These are phyloP conservation scores for Clusia tigrina DNA, from an alignment of 2,888 invertebrate genomes.

Conservation along the genomic window DNA sequence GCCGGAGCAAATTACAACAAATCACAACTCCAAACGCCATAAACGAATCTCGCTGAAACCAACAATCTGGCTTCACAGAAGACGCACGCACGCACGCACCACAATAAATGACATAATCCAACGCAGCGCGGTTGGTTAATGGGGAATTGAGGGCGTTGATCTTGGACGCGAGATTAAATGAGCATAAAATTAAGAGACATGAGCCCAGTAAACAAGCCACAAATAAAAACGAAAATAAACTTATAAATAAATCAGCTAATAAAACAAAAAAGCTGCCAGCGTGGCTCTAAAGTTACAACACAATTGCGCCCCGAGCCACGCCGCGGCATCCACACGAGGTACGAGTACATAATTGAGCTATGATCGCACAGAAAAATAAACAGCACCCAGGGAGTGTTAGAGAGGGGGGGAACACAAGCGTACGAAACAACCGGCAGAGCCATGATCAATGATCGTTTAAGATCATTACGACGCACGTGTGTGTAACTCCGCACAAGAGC, in stretches of 20 bases:
- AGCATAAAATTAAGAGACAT: background rate
- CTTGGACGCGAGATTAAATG: background rate
- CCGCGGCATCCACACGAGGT: background rate
- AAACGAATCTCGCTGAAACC: too few relatives aligned
- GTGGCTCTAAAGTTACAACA: background rate
- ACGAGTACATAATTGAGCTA: slow-evolving; percentile 2
- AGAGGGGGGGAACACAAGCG: background rate
- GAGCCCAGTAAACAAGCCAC: too few relatives aligned
- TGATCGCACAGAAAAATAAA: background rate
- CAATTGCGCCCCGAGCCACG: background rate
- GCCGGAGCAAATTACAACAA: slow-evolving; percentile 2
- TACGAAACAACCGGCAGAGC: background rate
- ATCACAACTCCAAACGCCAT: background rate
- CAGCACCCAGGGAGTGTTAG: too few relatives aligned
- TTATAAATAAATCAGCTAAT: slow-evolving; percentile 5
- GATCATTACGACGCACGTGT: slow-evolving; percentile 1
- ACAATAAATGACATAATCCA: slow-evolving; percentile 9
- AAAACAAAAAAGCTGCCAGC: background rate
- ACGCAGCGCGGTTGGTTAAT: background rate
- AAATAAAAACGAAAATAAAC: too few relatives aligned
- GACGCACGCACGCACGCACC: background rate
- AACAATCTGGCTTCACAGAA: too few relatives aligned
- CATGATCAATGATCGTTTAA: slow-evolving; percentile 3
- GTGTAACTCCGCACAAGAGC: background rate
- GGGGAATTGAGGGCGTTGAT: background rate